A percentile compares a stretch with the other conserved stretches of the same genome.
phyloP scores from a whole-genome alignment of 2,888 invertebrate species.

The Leptarthrus brevirostris region DNA sequence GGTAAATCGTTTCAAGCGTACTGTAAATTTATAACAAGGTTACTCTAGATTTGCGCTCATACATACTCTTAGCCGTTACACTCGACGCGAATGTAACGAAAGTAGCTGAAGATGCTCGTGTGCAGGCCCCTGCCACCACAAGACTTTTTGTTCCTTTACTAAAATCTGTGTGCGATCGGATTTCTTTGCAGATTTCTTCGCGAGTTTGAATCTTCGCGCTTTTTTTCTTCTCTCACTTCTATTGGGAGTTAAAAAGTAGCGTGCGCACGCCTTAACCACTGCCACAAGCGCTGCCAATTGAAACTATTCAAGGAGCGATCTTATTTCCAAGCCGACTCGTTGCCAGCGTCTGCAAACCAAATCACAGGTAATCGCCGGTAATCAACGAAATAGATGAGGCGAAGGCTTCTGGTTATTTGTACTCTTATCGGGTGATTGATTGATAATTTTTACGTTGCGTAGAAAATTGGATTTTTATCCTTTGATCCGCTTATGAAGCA shows the following conservation, averaged over 20 bases:
- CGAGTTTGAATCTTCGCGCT: neutral
- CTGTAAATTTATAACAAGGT: conserved; percentile 52
- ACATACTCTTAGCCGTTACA: conserved; percentile 48
- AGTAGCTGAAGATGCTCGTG: neutral
- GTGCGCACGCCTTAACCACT: conserved; percentile 24
- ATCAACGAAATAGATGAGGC: conserved; percentile 47
- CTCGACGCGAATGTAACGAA: neutral
- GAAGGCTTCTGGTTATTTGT: conserved; percentile 51
- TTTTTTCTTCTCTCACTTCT: neutral
- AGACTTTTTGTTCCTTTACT: neutral
- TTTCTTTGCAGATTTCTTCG: conserved; percentile 24
- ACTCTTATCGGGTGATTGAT: conserved; percentile 50
- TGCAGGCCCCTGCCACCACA: neutral
- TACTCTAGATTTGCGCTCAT: conserved; percentile 49
- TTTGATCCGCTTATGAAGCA: too few species aligned
- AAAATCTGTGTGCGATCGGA: conserved; percentile 23
- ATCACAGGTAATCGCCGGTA: conserved; percentile 47
- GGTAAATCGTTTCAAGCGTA: conserved; percentile 40
- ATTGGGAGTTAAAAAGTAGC: conserved; percentile 28
- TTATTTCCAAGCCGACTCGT: conserved; percentile 22
- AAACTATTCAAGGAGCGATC: conserved; percentile 27
- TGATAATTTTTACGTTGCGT: conserved; percentile 25
- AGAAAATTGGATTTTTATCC: conserved; percentile 16
- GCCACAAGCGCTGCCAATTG: conserved; percentile 22
- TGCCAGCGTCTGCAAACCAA: conserved; percentile 5